Conservation (phyloP, 2,797 vertebrate genomes). For the Psittacula echo region DNA sequence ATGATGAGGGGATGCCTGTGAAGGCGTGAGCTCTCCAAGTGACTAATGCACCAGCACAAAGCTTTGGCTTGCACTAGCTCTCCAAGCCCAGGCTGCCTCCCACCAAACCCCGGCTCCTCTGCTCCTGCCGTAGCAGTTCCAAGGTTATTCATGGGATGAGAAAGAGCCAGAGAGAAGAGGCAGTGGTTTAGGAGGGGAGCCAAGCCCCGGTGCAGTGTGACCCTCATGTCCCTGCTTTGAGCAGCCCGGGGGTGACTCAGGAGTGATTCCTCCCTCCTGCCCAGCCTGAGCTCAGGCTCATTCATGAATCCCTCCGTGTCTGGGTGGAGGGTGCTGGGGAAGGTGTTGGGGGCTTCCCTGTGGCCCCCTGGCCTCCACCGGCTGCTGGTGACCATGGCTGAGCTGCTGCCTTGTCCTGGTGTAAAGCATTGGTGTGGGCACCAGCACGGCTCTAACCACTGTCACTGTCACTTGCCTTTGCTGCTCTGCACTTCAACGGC, state of each 20-base stretch:
- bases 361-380: not conserved
- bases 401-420: not conserved
- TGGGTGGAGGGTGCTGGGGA: not conserved
- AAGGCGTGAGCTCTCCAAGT: not conserved
- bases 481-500: not conserved
- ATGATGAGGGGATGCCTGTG: not conserved
- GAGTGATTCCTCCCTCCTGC: not conserved
- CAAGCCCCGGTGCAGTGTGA: rapidly evolving
- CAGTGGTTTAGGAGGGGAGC: not conserved
- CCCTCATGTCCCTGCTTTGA: not conserved
- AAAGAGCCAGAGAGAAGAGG: not conserved
- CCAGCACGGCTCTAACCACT: not conserved
- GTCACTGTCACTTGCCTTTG: not conserved
- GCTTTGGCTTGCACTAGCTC: rapidly evolving
- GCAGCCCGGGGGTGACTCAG: not conserved
- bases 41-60: not conserved
- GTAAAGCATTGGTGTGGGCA: not conserved
- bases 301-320: not conserved
- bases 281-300: not conserved
- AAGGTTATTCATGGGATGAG: not conserved
- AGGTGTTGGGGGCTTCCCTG: not conserved
- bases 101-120: rapidly evolving
- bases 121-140: rapidly evolving
- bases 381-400: not conserved
- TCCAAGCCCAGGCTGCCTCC: not conserved